phyloP scores from a whole-genome alignment of 2,888 invertebrate species.

The Eupithecia dodoneata region DNA sequence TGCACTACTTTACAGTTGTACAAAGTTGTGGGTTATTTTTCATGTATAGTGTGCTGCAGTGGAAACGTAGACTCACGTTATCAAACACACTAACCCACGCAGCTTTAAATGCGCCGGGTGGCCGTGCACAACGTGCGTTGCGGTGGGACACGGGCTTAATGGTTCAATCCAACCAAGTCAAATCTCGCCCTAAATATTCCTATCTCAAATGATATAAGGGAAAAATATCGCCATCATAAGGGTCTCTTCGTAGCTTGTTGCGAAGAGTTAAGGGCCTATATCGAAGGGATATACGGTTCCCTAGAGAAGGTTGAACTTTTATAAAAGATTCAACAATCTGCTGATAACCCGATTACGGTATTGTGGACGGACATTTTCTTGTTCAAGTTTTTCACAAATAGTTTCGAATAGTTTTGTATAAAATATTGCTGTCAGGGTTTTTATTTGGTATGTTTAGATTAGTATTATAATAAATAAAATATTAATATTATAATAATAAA shows the following conservation, averaged over 20 bases:
- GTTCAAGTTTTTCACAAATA: conserved; percentile 11
- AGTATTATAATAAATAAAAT: too few species aligned
- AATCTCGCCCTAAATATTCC: neutral
- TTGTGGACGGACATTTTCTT: conserved; percentile 17
- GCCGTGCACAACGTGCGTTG: too few species aligned
- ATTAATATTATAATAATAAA: too few species aligned
- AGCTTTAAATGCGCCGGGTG: too few species aligned
- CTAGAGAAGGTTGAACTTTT: conserved; percentile 32
- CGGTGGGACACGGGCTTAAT: too few species aligned
- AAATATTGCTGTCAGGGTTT: neutral
- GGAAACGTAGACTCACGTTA: too few species aligned
- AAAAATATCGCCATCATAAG: conserved; percentile 5
- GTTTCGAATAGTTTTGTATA: neutral
- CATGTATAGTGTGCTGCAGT: too few species aligned
- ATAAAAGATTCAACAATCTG: conserved; percentile 33
- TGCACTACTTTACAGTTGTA: too few species aligned
- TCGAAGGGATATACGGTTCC: conserved; percentile 24
- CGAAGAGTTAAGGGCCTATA: conserved; percentile 20
- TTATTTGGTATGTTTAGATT: neutral
- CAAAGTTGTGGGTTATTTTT: too few species aligned
- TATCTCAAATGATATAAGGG: conserved; percentile 10
- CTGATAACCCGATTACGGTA: conserved; percentile 26
- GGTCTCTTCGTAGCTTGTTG: conserved; percentile 25
- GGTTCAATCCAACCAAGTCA: neutral
- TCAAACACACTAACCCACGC: too few species aligned